Base-by-base conservation (phyloP, 2,888 invertebrate species). In the Apamea sordens region DNA sequence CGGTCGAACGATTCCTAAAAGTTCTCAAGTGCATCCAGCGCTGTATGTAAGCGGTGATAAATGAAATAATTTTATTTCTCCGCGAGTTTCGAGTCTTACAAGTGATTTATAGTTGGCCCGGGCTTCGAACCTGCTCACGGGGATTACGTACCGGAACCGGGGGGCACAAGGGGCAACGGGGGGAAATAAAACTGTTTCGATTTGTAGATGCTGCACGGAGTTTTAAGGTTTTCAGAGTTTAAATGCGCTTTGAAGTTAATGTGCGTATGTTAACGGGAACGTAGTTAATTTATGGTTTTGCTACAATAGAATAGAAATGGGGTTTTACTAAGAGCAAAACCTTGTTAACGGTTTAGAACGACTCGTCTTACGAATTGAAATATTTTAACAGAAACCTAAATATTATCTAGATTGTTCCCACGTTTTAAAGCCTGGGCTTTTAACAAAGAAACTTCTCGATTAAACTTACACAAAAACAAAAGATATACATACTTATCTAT, bases 61-160 rank as follows among this genome's bases (percentile, higher is more conserved):
- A 88, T 88, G 86, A 88, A 88, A 88, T 88, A 83, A 88, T 88
- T 88, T 88, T 89, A 88, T 88, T 88, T 88, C 88, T 82, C 77
- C 79, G 53, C 82, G 79, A 88, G 88, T 88, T 89, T 88, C 77
- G 75, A 88, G 89, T 86, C 86, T 89, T 87, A 88, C 89, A 71
- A 88, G 88, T 88, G 89, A 88, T 88, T 88, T 88, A 88, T 88
- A 86, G 88, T 81, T 77, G 76, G 82, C 70, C 80, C 72, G 88
- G 86, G 88, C 70, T 84, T 86, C 88, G 86, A 88, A 88, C 89
- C 82, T 80, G 89, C 80, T 78, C 86, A 80, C 84, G 84, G 82
- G 88, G 88, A 88, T 88, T 89, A 88, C 84, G 84, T 84, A 71
- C 84, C 72, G 82, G 74, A 86, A 82, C 83, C 53, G 18, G 11